Evolutionary conservation across 2,797 vertebrate species (phyloP).

Genomic region (Toxotes lorentzi): DNA sequence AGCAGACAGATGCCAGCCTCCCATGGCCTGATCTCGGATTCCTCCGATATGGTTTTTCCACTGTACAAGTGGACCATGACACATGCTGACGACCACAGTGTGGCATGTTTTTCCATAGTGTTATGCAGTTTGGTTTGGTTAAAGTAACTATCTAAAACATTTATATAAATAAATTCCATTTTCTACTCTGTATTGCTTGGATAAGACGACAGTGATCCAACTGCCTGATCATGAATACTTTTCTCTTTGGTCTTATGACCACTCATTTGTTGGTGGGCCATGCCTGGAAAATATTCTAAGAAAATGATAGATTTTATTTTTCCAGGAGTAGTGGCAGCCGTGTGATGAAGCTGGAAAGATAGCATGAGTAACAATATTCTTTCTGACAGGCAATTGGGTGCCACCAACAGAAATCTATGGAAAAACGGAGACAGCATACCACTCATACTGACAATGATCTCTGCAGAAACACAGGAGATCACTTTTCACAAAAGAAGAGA

Average conservation of each 20-base stretch:
- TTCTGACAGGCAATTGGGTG: neutral
- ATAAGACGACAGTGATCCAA: conserved; percentile 2
- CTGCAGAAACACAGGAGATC: conserved; percentile 1
- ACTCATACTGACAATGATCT: neutral
- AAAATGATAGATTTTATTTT: conserved; percentile 25
- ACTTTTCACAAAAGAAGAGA: neutral
- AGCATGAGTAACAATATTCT: neutral
- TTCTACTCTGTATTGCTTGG: neutral
- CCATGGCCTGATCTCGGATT: conserved; percentile 68
- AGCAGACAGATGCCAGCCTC: conserved; percentile 71
- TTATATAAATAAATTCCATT: neutral
- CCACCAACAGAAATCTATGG: neutral
- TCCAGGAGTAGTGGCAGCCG: conserved; percentile 21
- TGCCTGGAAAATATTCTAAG: conserved; percentile 29
- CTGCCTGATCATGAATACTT: neutral
- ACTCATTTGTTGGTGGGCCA: conserved; percentile 6
- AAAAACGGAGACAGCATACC: neutral
- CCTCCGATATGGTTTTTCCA: conserved; percentile 57
- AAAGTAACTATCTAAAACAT: neutral
- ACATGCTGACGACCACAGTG: conserved; percentile 33
- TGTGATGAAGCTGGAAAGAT: neutral
- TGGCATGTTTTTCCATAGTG: conserved; percentile 50
- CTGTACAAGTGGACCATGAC: conserved; percentile 57
- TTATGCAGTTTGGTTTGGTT: conserved; percentile 24
- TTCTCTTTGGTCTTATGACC: conserved; percentile 8